These are phyloP conservation scores for Neostethus bicornis DNA, from an alignment of 2,797 vertebrate genomes.

Conservation along the genomic window DNA sequence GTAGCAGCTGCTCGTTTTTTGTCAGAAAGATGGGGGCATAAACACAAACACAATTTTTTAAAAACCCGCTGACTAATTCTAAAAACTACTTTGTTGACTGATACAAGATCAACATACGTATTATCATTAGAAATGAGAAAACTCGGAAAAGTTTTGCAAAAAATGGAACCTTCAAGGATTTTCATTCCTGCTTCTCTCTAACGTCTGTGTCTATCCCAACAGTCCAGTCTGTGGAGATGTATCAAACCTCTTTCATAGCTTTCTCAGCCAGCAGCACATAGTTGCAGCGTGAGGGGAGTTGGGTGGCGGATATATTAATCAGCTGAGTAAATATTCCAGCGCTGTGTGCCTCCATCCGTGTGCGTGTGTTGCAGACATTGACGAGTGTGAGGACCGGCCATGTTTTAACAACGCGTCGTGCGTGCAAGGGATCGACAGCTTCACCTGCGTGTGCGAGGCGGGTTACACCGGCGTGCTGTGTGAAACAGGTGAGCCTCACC, in stretches of 20 bases:
- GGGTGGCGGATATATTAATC: conserved; percentile 81
- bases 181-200: conserved; percentile 32
- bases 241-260: conserved; percentile 77
- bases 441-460: conserved; percentile 78
- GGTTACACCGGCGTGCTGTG: conserved; percentile 80
- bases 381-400: conserved; percentile 76
- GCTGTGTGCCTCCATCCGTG: conserved; percentile 45
- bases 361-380: conserved; percentile 74
- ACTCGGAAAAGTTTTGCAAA: too few relatives aligned
- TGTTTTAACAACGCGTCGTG: conserved; percentile 78
- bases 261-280: conserved; percentile 82
- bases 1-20: too few relatives aligned
- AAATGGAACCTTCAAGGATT: too few relatives aligned
- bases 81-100: too few relatives aligned
- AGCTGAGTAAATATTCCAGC: conserved; percentile 82
- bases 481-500: conserved; percentile 79
- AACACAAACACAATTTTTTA: too few relatives aligned
- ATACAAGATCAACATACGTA: too few relatives aligned
- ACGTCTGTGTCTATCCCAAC: conserved; percentile 67
- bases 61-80: too few relatives aligned
- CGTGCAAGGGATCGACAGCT: conserved; percentile 72
- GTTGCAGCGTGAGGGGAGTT: conserved; percentile 78
- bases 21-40: too few relatives aligned
- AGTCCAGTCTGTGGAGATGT: conserved; percentile 70
- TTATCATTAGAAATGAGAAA: too few relatives aligned